A percentile compares a stretch with the other conserved stretches of the same genome.
These are phyloP conservation scores for Drosophila ohnishii DNA, from an alignment of 1,140 invertebrate species.

Conservation along the genomic window DNA sequence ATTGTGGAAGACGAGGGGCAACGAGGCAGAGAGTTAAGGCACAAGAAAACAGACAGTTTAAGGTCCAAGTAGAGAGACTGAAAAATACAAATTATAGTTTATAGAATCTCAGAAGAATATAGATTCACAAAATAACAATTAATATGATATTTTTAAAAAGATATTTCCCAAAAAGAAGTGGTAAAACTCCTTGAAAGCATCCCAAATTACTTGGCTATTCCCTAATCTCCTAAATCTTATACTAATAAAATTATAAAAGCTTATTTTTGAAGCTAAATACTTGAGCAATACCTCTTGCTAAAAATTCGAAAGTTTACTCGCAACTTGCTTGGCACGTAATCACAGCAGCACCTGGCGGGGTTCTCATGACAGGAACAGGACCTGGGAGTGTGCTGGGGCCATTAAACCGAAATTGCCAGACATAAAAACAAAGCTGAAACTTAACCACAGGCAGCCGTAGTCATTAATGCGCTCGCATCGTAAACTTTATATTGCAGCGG, in stretches of 20 bases:
- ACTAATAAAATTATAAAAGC: not conserved
- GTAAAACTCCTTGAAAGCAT: not conserved
- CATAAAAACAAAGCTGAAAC: slow-evolving; percentile 51
- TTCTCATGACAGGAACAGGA: slow-evolving; percentile 48
- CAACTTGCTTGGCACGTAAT: slow-evolving; percentile 9
- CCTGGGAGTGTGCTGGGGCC: slow-evolving; percentile 25
- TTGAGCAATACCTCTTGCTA: not conserved
- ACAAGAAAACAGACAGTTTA: not conserved
- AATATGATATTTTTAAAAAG: too few species aligned
- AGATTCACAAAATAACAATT: too few species aligned
- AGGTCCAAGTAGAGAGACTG: not conserved
- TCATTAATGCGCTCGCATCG: slow-evolving; percentile 59
- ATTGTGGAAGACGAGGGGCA: slow-evolving; percentile 2
- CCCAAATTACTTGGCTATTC: too few species aligned
- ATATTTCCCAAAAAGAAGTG: too few species aligned
- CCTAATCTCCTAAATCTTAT: too few species aligned
- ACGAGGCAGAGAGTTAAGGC: not conserved
- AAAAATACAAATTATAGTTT: not conserved
- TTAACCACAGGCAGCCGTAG: slow-evolving; percentile 38
- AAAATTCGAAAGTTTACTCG: slow-evolving; percentile 9
- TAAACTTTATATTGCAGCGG: slow-evolving; percentile 84
- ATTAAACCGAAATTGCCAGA: slow-evolving; percentile 67
- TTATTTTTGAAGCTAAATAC: not conserved
- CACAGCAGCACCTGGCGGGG: slow-evolving; percentile 53
- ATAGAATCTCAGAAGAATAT: not conserved